Evolutionary conservation across 2,113 vertebrate genomes (phyloP), one percentile per base, ranked within the genome.

Genomic region (Theristicus caerulescens): DNA sequence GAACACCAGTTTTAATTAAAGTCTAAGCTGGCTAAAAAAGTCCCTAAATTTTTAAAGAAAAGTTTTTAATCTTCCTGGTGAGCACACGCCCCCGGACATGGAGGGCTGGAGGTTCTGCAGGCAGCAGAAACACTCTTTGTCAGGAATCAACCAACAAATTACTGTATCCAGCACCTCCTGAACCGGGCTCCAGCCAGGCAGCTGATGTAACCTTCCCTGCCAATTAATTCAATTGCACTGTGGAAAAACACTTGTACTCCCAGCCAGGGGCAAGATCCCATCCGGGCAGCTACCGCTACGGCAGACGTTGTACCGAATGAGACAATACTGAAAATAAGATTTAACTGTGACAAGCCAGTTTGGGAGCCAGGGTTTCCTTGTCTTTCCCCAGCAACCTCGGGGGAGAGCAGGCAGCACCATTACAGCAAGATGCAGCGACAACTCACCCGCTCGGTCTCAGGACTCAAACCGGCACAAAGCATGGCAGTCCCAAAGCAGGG

Each of bases 251-350:
- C 20, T 4, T 22, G 22, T 69, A 7, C 16, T 90, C 38, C 22
- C 58, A 81, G 93, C 86, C 93, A 89, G 73, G 55, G 84, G 93
- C 32, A 12, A 94, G 86, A 82, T n/a, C 88, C 91, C 93, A 85
- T 27, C 64, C 29, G 1, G 77, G 80, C 86, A 84, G 86, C 44
- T 4, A 24, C 22, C 0, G 7, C 52, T 11, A 0, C 5, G 0
- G 80, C 87, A 67, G 72, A 24, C 0, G 0, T 73, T 51, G 52
- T 6, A 9, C 21, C 0, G 1, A 73, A n/a, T 0, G 16, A 40
- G 34, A 65, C 36, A 47, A 44, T 0, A 26, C 40, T 10, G 54
- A 25, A 71, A 84, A 78, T 20, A 76, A 57, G 76, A 76, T 13
- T 25, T 20, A 9, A 73, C 12, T 46, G 49, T 46, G 74, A 57